Evolutionary conservation across 2,888 invertebrate species (phyloP).

Genomic region (Pelosia muscerda): DNA sequence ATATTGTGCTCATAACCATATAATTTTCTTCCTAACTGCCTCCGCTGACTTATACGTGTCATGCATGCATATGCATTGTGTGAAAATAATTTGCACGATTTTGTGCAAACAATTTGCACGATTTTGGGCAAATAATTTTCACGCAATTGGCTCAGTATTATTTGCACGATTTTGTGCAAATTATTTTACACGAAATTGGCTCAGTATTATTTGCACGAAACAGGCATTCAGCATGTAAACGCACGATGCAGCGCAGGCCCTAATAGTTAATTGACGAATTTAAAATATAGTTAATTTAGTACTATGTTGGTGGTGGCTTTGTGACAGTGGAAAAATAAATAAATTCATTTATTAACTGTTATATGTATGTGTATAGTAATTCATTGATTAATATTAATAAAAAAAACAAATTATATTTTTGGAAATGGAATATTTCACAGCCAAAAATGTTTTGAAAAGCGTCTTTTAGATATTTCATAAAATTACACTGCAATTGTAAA

Average conservation of each 20-base stretch:
- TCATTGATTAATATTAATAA: background rate
- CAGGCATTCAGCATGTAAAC: too few species aligned
- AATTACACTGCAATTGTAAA: background rate
- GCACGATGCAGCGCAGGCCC: too few species aligned
- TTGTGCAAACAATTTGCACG: too few species aligned
- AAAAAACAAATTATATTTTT: slow-evolving; percentile 19
- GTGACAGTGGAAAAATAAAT: slow-evolving; percentile 13
- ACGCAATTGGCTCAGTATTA: too few species aligned
- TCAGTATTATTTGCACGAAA: too few species aligned
- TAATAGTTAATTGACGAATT: slow-evolving; percentile 41
- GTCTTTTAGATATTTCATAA: background rate
- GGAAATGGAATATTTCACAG: slow-evolving; percentile 61
- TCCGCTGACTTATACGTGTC: too few species aligned
- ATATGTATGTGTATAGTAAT: background rate
- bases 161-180: too few species aligned
- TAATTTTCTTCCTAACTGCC: slow-evolving; percentile 1
- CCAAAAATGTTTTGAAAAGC: slow-evolving; percentile 36
- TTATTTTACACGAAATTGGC: too few species aligned
- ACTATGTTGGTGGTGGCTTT: slow-evolving; percentile 13
- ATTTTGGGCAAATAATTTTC: too few species aligned
- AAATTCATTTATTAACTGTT: background rate
- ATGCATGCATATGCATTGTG: too few species aligned
- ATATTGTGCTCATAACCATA: slow-evolving; percentile 27
- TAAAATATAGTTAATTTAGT: slow-evolving; percentile 11
- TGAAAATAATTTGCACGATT: too few species aligned